These are phyloP conservation scores for Excalfactoria chinensis DNA, from an alignment of 2,113 vertebrate genomes.

Conservation along the genomic window DNA sequence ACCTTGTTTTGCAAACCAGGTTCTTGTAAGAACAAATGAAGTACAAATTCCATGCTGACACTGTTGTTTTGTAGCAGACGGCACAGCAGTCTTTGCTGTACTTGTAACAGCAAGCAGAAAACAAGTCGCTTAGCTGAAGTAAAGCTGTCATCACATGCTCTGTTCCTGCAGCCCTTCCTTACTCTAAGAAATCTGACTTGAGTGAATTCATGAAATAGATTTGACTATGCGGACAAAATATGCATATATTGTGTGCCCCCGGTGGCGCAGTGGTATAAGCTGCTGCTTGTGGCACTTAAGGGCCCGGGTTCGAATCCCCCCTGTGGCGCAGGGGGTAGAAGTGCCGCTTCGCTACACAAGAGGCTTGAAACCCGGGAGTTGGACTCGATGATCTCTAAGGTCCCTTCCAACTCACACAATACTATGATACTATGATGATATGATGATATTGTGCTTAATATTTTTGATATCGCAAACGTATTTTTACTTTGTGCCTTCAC, in stretches of 20 bases:
- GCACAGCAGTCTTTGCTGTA: neutral
- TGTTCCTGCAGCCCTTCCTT: neutral
- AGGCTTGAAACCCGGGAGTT: too few species aligned
- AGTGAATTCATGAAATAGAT: neutral
- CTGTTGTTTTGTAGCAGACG: neutral
- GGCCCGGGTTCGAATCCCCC: too few species aligned
- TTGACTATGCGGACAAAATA: neutral
- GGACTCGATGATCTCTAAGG: too few species aligned
- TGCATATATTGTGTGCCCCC: fast-evolving
- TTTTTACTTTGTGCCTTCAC: neutral
- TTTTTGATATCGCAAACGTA: neutral
- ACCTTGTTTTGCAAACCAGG: neutral
- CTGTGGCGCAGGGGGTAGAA: too few species aligned
- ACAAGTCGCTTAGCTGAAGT: neutral
- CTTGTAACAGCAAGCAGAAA: neutral
- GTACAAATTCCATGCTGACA: neutral
- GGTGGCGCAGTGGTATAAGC: too few species aligned
- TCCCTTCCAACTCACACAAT: too few species aligned
- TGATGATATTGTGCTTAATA: neutral
- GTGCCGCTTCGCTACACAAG: too few species aligned
- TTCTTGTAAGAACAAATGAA: neutral
- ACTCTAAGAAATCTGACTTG: neutral
- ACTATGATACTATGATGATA: too few species aligned
- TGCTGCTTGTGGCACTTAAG: too few species aligned
- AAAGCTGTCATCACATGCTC: neutral